Evolutionary conservation across 2,888 invertebrate genomes (phyloP).

Genomic region (Sclerodermus sp.): DNA sequence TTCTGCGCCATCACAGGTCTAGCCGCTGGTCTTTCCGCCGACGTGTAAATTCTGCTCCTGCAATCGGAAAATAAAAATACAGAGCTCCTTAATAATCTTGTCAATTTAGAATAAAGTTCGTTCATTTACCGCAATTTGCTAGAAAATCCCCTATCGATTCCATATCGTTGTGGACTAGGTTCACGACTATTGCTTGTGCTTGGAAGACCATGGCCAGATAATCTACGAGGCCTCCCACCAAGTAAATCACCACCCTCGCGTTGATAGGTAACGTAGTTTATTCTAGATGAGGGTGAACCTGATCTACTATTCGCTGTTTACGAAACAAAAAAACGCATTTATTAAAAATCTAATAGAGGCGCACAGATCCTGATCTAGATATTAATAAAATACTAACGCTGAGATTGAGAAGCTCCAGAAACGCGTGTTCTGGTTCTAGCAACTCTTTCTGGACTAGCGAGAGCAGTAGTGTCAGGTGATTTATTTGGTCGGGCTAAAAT

Average conservation of each 20-base stretch:
- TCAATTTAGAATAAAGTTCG: too few species aligned
- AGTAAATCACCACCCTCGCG: conserved; percentile 60
- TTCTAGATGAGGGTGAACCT: conserved; percentile 87
- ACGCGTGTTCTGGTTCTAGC: conserved; percentile 66
- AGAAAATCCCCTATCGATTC: conserved; percentile 47
- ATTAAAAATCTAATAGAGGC: too few species aligned
- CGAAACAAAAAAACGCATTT: too few species aligned
- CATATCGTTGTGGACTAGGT: conserved; percentile 58
- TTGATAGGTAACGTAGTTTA: conserved; percentile 71
- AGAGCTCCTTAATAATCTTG: too few species aligned
- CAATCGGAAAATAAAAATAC: too few species aligned
- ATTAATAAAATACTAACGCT: conserved; percentile 76
- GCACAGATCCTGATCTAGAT: too few species aligned
- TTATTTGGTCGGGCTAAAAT: conserved; percentile 69
- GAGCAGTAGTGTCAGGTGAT: conserved; percentile 60
- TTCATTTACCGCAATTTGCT: conserved; percentile 44
- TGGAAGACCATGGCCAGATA: conserved; percentile 63
- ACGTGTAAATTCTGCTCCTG: conserved; percentile 48
- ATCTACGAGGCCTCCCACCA: conserved; percentile 63
- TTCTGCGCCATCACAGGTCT: conserved; percentile 76
- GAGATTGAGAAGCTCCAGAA: conserved; percentile 86
- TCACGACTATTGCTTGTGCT: conserved; percentile 56
- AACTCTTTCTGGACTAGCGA: conserved; percentile 66
- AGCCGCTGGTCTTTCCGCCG: conserved; percentile 62
- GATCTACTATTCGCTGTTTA: conserved; percentile 91